Conservation (phyloP, 2,888 invertebrate species). For the Rhagonycha lutea region DNA sequence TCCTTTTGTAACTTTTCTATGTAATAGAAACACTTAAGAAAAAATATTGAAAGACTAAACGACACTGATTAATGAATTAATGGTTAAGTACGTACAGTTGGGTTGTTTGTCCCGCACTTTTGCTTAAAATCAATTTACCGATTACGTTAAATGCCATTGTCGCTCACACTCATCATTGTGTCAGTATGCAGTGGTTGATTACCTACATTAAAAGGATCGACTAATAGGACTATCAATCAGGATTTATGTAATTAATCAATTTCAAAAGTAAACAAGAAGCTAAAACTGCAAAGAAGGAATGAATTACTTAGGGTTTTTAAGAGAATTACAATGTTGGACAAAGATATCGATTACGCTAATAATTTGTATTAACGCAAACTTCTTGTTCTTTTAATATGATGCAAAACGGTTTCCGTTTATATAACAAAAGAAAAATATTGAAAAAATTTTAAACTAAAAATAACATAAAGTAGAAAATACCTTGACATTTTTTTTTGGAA, state of each 20-base stretch:
- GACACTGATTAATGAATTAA: constrained; percentile 45
- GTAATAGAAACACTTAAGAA: not conserved
- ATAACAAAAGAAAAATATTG: not conserved
- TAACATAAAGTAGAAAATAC: not conserved
- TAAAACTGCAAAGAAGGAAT: not conserved
- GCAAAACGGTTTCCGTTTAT: not conserved
- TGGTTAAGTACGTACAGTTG: constrained; percentile 40
- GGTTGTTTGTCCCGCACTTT: constrained; percentile 33
- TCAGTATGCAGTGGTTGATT: constrained; percentile 27
- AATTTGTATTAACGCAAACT: not conserved
- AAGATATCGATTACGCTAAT: not conserved
- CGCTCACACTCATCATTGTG: constrained; percentile 26
- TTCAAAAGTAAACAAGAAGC: constrained; percentile 22
- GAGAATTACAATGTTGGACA: not conserved
- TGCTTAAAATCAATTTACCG: constrained; percentile 42
- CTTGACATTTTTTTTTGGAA: not conserved
- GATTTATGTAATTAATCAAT: constrained; percentile 34
- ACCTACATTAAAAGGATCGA: constrained; percentile 27
- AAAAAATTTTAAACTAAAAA: not conserved
- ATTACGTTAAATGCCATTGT: constrained; percentile 35
- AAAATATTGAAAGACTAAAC: constrained; percentile 1
- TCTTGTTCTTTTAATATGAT: not conserved
- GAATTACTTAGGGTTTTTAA: not conserved
- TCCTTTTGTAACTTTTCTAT: not conserved
- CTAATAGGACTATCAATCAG: constrained; percentile 32